These are phyloP conservation scores for Macrobrachium rosenbergii DNA, from an alignment of 1,140 invertebrate genomes.

Conservation along the genomic window DNA sequence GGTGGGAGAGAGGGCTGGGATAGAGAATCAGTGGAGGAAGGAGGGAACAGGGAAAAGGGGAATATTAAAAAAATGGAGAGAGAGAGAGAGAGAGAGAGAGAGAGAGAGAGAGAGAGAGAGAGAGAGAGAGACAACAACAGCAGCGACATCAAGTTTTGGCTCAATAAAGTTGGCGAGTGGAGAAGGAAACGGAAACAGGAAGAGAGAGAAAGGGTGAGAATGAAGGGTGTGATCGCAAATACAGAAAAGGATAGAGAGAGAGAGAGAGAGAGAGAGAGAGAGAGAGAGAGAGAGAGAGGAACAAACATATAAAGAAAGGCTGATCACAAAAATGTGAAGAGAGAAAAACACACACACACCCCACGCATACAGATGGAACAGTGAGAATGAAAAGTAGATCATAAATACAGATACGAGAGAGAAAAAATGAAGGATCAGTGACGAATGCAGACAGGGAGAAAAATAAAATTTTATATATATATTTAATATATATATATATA, in stretches of 20 bases:
- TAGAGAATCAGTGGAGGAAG: not conserved
- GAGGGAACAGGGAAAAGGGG: not conserved
- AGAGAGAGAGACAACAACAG: not conserved
- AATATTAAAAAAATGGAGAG: not conserved
- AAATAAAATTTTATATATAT: not conserved
- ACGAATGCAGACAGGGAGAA: not conserved
- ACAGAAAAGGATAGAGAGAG: not conserved
- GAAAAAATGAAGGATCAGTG: not conserved
- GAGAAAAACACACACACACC: too few relatives aligned
- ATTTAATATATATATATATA: not conserved
- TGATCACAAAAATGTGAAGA: not conserved
- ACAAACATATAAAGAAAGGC: not conserved
- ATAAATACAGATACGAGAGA: not conserved
- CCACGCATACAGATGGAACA: not conserved
- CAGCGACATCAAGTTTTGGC: not conserved
- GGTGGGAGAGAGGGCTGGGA: not conserved
- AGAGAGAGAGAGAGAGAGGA: not conserved
- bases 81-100: not conserved
- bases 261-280: not conserved
- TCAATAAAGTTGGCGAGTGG: not conserved
- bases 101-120: not conserved
- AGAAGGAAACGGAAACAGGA: too few relatives aligned
- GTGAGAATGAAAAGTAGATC: conserved; percentile 3
- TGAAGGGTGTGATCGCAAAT: not conserved
- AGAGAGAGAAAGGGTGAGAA: not conserved